Base-by-base conservation (phyloP, 2,797 vertebrate genomes). In the Lithobates sylvaticus region DNA sequence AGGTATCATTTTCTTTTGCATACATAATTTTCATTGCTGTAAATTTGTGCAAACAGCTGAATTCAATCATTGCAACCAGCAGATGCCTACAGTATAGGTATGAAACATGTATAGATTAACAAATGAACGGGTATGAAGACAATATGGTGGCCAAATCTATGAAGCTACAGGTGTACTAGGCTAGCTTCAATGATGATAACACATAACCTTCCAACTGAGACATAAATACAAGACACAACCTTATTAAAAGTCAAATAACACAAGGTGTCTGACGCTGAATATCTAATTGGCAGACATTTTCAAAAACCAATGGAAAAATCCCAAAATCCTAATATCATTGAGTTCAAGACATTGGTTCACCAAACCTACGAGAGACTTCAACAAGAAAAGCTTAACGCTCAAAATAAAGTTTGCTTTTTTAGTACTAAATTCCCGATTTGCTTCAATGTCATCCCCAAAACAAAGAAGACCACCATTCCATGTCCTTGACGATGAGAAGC, bases 401-500 rank as follows among this genome's bases (percentile, higher is more conserved):
- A 50, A 47, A 50, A 54, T 34, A 78, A 80, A 74, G 69, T 80
- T 78, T 16, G 13, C 54, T 18, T 9, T 34, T 50, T n/a, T 26
- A 67, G 10, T 15, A 13, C n/a, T 6, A 67, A 64, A 78, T 21
- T 44, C 27, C 27, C 10, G 34, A 29, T 44, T 34, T 64, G 54
- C 21, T 44, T 73, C 3, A 15, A 36, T 44, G 54, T 42, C 69
- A 47, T 42, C 5, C 5, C 44, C 42, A 68, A 73, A 61, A 74
- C 39, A 85, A 79, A 67, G 42, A 76, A 67, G 13, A 27, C 34
- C 36, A 70, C 50, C 69, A 15, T 39, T 15, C 64, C 26, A 71
- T 72, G 84, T 84, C 88, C 90, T 76, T 75, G 83, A 82, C 83
- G 78, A 39, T 75, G 86, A 72, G 70, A 80, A 86, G n/a, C 54